Evolutionary conservation across 2,797 vertebrate species (phyloP).

Genomic region (Danio albolineatus): DNA sequence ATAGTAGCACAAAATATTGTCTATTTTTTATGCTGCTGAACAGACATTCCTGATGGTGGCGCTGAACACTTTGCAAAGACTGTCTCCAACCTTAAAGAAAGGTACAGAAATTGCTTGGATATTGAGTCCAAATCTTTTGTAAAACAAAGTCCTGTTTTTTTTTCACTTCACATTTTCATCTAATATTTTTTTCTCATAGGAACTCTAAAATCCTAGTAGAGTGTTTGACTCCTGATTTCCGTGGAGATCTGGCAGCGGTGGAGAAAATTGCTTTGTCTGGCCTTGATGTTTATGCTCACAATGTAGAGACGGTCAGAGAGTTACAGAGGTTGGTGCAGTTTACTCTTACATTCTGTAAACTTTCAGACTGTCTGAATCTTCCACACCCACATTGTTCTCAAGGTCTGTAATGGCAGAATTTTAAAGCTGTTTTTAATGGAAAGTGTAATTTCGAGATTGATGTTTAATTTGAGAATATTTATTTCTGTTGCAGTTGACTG

Average conservation of each 20-base stretch:
- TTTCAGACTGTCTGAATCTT: neutral
- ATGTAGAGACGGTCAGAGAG: conserved; percentile 94
- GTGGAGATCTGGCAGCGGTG: conserved; percentile 88
- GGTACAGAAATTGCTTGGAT: conserved; percentile 72
- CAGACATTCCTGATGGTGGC: conserved; percentile 93
- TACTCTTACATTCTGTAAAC: neutral
- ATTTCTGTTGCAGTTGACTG: neutral
- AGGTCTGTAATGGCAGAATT: neutral
- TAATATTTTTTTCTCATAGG: conserved; percentile 69
- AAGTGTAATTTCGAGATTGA: neutral
- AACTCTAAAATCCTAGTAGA: conserved; percentile 90
- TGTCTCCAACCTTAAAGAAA: conserved; percentile 88
- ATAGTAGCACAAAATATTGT: neutral
- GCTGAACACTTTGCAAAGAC: conserved; percentile 93
- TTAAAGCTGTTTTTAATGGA: neutral
- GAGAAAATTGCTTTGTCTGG: conserved; percentile 89
- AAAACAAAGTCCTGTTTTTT: neutral
- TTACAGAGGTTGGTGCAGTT: conserved; percentile 85
- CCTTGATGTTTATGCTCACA: conserved; percentile 96
- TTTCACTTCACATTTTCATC: neutral
- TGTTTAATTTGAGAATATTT: neutral
- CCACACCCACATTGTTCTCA: neutral
- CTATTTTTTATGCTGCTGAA: conserved; percentile 24
- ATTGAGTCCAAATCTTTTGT: neutral
- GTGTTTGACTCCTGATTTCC: conserved; percentile 95